Evolutionary conservation across 1,140 invertebrate species (phyloP).

Genomic region (Teleopsis dalmanni): DNA sequence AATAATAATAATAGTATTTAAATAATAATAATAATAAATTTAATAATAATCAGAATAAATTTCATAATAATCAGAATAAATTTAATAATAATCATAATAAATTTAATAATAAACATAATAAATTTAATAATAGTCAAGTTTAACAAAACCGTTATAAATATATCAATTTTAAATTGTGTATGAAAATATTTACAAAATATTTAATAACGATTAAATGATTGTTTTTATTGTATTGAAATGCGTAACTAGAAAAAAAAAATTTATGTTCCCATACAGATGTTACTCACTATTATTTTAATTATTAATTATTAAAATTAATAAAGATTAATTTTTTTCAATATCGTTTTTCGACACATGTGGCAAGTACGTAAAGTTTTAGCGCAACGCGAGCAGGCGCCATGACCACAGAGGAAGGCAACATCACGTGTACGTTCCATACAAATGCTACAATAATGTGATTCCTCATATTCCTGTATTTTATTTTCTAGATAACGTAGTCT

Average conservation of each 20-base stretch:
- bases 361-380: slow-evolving; percentile 74
- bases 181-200: neutral
- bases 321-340: slow-evolving; percentile 81
- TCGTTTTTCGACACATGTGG: slow-evolving; percentile 87
- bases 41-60: too few relatives aligned
- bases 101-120: too few relatives aligned
- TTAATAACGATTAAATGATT: neutral
- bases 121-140: too few relatives aligned
- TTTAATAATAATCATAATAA: too few relatives aligned
- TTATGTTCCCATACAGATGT: neutral
- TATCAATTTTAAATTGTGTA: too few relatives aligned
- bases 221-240: neutral
- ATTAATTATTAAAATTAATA: slow-evolving; percentile 46
- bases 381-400: slow-evolving; percentile 77
- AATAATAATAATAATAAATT: too few relatives aligned
- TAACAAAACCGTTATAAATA: too few relatives aligned
- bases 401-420: slow-evolving; percentile 83
- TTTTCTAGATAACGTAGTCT: slow-evolving; percentile 70
- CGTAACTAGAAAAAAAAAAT: neutral
- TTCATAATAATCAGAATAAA: too few relatives aligned
- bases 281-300: neutral
- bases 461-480: slow-evolving; percentile 82
- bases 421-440: slow-evolving; percentile 73
- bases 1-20: too few relatives aligned
- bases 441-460: slow-evolving; percentile 69